Base-by-base conservation (phyloP, 2,113 vertebrate genomes). In the Addax nasomaculatus region DNA sequence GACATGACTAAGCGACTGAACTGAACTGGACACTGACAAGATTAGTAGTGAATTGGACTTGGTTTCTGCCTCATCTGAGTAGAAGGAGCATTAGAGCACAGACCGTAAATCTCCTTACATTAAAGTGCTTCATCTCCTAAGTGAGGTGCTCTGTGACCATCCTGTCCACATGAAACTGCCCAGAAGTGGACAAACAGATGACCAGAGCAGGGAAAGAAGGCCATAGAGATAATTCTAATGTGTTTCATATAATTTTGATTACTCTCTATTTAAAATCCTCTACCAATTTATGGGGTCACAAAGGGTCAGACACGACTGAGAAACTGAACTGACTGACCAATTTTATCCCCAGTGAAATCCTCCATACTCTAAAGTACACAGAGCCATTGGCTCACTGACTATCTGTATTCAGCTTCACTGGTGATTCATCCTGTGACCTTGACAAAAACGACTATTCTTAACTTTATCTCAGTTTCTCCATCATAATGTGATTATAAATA, bases 401-500 rank as follows among this genome's bases (percentile, higher is more conserved):
- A 1, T 73, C 70, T 62, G 30, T 47, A 49, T 11, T 78, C 11
- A 27, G 14, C n/a, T 5, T 87, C 12, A 7, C 30, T 8, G 19
- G 39, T 51, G 62, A 88, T 49, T 92, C 58, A 84, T 89, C 60
- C 25, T 1, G 1, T 91, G 90, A 97, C 85, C 55, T 97, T 89
- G 64, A 80, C 16, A 14, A 73, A 79, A 94, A 90, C 51, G 64
- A 73, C 57, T 45, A 88, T 95, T 30, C 15, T 27, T 84, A 84
- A 79, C 89, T 95, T 94, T 93, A 80, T 96, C 89, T 94, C 70
- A 94, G 49, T 95, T 94, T 97, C 94, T 96, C 57, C 70, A 57
- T 91, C 19, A 51, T 81, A 97, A 97, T 94, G 64, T 64, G 43
- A 95, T 95, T 90, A 93, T 96, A 97, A 97, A 97, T 96, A 98